Base-by-base conservation (phyloP, 2,797 vertebrate genomes). In the Falco rusticolus region DNA sequence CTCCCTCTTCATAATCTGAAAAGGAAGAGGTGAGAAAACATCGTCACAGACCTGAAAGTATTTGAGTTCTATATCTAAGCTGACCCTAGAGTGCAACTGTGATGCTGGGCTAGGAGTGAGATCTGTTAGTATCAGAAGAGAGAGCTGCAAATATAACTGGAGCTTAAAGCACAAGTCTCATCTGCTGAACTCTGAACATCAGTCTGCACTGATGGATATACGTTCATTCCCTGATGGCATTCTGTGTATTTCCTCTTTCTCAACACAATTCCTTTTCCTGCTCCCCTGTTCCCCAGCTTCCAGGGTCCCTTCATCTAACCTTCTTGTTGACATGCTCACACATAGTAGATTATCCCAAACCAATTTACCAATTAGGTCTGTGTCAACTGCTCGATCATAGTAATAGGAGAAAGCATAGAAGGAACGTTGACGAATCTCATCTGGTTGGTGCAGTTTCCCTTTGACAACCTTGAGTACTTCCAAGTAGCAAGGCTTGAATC, bases 371-470 rank as follows among this genome's bases (percentile, higher is more conserved):
- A 99, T 99, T 84, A 99, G 97, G 72, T 98, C 98, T 25, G 99
- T 98, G 51, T 99, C 99, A 85, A 98, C 99, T 29, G 99, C 99
- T 93, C 99, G 98, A 96, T 99, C 99, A 7, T 98, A 99, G 96
- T 99, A 99, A 97, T 99, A 99, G 84, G 99, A 99, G 97, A 99
- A 99, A 51, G 99, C 99, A 19, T 99, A 99, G 97, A 99, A 99
- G 75, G 98, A 99, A 96, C 98, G 99, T 96, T 98, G 98, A 92
- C 98, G 99, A 87, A 99, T 98, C 90, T 99, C 99, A 31, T 98
- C 98, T 19, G 99, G 99, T 94, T 99, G 99, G 96, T 99, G 99
- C 81, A 99, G 98, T 85, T 98, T 98, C 33, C 99, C 99, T 96
- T 98, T 98, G 84, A 99, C 98, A 74, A 99, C 99, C 89, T 96